Conservation (phyloP, 2,797 vertebrate genomes). For the Spinus pinus region DNA sequence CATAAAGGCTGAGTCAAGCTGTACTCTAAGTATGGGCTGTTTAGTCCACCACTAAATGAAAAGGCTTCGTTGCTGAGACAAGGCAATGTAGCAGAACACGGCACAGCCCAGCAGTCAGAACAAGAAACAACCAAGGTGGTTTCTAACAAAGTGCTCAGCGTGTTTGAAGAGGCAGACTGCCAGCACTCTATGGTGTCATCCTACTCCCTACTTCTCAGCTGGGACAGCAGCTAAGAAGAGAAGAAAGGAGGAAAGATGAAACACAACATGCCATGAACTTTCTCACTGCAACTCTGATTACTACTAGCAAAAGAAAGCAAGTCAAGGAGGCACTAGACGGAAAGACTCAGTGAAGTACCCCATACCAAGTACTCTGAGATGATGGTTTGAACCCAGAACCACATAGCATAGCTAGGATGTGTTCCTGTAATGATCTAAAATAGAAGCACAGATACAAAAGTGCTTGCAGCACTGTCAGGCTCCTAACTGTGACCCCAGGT, state of each 20-base stretch:
- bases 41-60: not conserved
- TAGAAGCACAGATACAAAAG: not conserved
- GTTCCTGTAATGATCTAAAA: not conserved
- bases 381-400: not conserved
- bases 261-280: not conserved
- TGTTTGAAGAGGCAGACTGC: slow-evolving; percentile 49
- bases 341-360: not conserved
- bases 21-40: not conserved
- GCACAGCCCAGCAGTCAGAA: not conserved
- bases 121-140: slow-evolving; percentile 8
- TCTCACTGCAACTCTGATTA: not conserved
- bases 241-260: slow-evolving; percentile 3
- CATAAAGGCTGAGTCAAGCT: slow-evolving; percentile 35
- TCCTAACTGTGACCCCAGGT: not conserved
- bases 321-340: not conserved
- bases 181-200: slow-evolving; percentile 27
- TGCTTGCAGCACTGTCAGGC: not conserved
- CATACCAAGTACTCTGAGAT: not conserved
- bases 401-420: not conserved
- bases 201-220: slow-evolving; percentile 4
- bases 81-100: not conserved
- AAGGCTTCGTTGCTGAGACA: not conserved
- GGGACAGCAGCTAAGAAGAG: not conserved
- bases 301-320: not conserved
- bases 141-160: not conserved